Evolutionary conservation across 2,888 invertebrate genomes (phyloP).

Genomic region (Spisula subtruncata): DNA sequence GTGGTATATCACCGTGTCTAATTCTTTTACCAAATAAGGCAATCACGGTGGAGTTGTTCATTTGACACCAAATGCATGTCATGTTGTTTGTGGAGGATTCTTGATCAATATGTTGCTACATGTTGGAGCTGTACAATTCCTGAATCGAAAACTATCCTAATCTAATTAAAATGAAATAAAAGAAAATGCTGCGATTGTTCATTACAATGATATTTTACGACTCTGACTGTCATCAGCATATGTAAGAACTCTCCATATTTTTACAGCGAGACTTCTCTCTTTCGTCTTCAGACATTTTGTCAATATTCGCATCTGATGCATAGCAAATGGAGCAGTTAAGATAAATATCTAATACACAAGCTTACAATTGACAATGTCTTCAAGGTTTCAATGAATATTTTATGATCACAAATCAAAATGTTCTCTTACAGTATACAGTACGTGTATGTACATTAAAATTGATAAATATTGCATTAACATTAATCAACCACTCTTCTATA

Average conservation of each 20-base stretch:
- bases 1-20: neutral
- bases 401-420: neutral
- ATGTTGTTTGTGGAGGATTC: too few relatives aligned
- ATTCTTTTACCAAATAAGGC: slow-evolving; percentile 1
- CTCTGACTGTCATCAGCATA: neutral
- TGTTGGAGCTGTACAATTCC: too few relatives aligned
- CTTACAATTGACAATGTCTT: neutral
- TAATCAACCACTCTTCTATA: neutral
- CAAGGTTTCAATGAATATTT: slow-evolving; percentile 21
- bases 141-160: too few relatives aligned
- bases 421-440: too few relatives aligned
- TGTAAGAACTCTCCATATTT: neutral
- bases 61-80: neutral
- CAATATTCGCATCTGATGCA: too few relatives aligned
- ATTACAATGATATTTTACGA: neutral
- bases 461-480: slow-evolving; percentile 13
- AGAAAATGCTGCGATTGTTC: too few relatives aligned
- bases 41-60: neutral
- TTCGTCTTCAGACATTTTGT: neutral
- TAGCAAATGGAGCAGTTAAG: too few relatives aligned
- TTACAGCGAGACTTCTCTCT: neutral
- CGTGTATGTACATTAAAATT: too few relatives aligned
- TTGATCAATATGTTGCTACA: too few relatives aligned
- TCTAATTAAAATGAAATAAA: too few relatives aligned
- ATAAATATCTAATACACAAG: slow-evolving; percentile 7